phyloP scores from a whole-genome alignment of 2,888 invertebrate species.

The Philaethria dido region DNA sequence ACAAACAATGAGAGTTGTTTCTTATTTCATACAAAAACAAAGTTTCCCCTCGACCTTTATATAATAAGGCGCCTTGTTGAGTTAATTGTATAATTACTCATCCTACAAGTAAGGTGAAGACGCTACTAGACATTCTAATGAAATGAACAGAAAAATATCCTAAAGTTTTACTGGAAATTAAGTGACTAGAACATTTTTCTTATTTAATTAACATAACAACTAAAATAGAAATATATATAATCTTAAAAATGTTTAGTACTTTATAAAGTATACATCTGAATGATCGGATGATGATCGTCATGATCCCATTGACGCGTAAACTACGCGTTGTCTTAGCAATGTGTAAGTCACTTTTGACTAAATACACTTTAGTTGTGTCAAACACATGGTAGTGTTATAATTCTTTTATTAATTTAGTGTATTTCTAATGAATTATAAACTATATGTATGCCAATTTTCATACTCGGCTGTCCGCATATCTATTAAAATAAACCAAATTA shows the following conservation, averaged over 20 bases:
- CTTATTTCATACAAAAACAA: slow-evolving; percentile 67
- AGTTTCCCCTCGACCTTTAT: slow-evolving; percentile 58
- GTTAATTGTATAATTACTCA: slow-evolving; percentile 71
- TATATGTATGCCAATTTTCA: no score
- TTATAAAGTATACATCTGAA: no score
- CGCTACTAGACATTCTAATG: slow-evolving; percentile 35
- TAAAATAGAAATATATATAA: not conserved
- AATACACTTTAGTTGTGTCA: no score
- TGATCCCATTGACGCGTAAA: no score
- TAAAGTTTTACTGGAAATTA: not conserved
- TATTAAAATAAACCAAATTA: no score
- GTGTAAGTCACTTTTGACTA: no score
- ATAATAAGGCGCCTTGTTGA: slow-evolving; percentile 68
- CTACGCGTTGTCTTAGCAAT: no score
- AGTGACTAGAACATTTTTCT: not conserved
- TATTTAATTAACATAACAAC: not conserved
- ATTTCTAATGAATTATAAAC: no score
- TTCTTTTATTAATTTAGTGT: no score
- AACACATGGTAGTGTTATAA: no score
- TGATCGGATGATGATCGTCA: no score
- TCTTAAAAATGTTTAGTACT: not conserved
- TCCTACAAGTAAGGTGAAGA: slow-evolving; percentile 43
- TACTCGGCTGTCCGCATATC: no score
- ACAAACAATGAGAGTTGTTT: slow-evolving; percentile 63
- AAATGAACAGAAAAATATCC: slow-evolving; percentile 32